These are phyloP conservation scores for Mercenaria mercenaria DNA, from an alignment of 1,140 invertebrate genomes.

Conservation along the genomic window DNA sequence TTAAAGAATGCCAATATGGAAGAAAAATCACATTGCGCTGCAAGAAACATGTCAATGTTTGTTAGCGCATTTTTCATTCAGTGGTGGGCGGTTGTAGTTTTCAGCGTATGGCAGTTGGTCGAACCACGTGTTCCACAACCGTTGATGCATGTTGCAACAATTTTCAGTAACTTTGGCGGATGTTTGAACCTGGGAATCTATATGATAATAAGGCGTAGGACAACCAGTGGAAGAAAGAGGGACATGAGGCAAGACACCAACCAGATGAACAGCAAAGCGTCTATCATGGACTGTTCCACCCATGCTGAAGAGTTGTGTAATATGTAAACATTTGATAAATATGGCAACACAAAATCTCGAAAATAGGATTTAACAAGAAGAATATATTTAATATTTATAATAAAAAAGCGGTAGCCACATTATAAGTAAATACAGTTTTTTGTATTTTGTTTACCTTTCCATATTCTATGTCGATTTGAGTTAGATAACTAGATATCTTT, in stretches of 20 bases:
- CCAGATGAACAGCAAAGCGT: not conserved
- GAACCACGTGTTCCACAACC: slow-evolving; percentile 62
- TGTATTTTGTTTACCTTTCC: too few relatives aligned
- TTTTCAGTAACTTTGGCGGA: slow-evolving; percentile 71
- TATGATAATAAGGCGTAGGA: slow-evolving; percentile 64
- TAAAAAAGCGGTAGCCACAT: too few relatives aligned
- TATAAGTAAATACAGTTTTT: too few relatives aligned
- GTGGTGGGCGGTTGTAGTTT: slow-evolving; percentile 70
- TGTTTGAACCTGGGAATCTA: slow-evolving; percentile 67
- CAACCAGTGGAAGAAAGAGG: not conserved
- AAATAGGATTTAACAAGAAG: too few relatives aligned
- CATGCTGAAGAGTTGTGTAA: not conserved
- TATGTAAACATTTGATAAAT: too few relatives aligned
- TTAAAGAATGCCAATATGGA: not conserved
- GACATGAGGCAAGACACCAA: not conserved
- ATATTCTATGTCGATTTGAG: too few relatives aligned
- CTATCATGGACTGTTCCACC: not conserved
- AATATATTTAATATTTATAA: too few relatives aligned
- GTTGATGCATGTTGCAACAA: slow-evolving; percentile 64
- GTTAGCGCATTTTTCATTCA: slow-evolving; percentile 70
- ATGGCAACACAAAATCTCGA: too few relatives aligned
- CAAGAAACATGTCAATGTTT: slow-evolving; percentile 69
- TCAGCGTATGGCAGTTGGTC: slow-evolving; percentile 63
- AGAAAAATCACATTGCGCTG: slow-evolving; percentile 57
- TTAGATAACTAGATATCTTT: too few relatives aligned